These are phyloP conservation scores for Clarias pachynema DNA, from an alignment of 2,797 vertebrate genomes.

Conservation along the genomic window DNA sequence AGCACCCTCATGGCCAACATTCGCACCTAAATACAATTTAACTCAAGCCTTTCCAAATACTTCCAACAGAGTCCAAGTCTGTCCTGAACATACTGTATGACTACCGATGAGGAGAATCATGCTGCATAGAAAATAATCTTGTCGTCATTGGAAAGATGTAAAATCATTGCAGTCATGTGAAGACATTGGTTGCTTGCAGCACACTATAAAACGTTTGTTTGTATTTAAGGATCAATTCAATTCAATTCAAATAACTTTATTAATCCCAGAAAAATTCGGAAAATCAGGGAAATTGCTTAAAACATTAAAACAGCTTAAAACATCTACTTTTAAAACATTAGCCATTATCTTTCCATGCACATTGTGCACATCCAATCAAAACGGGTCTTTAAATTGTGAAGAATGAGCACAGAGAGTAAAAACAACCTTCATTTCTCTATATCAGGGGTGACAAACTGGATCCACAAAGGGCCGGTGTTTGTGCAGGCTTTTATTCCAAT, in stretches of 20 bases:
- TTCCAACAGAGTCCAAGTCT: constrained; percentile 33
- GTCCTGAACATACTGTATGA: constrained; percentile 18
- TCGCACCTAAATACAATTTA: constrained; percentile 33
- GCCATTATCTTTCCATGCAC: not conserved
- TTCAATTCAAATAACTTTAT: too few species aligned
- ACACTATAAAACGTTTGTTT: not conserved
- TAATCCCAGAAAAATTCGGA: too few species aligned
- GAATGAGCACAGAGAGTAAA: too few species aligned
- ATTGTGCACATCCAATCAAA: not conserved
- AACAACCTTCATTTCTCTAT: too few species aligned
- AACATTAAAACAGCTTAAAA: too few species aligned
- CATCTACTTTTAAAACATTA: not conserved
- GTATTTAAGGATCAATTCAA: not conserved
- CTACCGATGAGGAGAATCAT: constrained; percentile 18
- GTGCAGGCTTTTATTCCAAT: too few species aligned
- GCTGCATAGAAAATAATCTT: constrained; percentile 1
- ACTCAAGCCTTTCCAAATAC: constrained; percentile 33
- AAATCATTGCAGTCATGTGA: not conserved
- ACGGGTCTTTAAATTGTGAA: too few species aligned
- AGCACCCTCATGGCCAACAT: constrained; percentile 32
- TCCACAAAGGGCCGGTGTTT: too few species aligned
- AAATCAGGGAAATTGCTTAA: too few species aligned
- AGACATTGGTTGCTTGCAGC: not conserved
- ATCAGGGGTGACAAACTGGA: too few species aligned
- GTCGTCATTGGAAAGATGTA: not conserved